phyloP scores from a whole-genome alignment of 1,140 invertebrate genomes.

The Galleria mellonella region DNA sequence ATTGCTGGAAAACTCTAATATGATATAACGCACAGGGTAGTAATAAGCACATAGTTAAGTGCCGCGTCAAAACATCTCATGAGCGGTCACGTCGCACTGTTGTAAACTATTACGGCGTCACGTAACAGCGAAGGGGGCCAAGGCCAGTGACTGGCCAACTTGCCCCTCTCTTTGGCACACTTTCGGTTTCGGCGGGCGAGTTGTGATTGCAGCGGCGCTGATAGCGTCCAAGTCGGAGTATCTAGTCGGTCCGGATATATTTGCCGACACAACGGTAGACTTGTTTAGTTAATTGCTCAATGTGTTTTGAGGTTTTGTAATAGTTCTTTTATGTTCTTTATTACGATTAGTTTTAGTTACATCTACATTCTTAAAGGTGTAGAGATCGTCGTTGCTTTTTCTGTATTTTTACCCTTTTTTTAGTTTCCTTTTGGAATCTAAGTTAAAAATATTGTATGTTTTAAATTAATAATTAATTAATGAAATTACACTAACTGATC shows the following conservation, averaged over 20 bases:
- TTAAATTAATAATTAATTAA: too few relatives aligned
- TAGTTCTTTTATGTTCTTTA: background rate
- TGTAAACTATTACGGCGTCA: constrained; percentile 13
- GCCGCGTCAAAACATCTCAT: background rate
- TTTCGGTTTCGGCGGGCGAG: constrained; percentile 25
- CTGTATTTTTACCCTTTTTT: too few relatives aligned
- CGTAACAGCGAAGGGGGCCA: constrained; percentile 42
- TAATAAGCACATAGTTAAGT: too few relatives aligned
- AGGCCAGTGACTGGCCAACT: constrained; percentile 39
- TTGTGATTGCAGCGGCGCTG: constrained; percentile 20
- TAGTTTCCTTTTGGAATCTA: too few relatives aligned
- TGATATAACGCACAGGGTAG: too few relatives aligned
- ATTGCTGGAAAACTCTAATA: too few relatives aligned
- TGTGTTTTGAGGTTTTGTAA: constrained; percentile 1
- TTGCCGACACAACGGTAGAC: constrained; percentile 3
- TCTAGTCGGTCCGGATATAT: too few relatives aligned
- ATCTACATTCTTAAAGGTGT: too few relatives aligned
- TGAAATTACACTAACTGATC: too few relatives aligned
- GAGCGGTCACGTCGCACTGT: constrained; percentile 2
- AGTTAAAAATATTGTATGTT: too few relatives aligned
- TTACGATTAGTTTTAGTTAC: too few relatives aligned
- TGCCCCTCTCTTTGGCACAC: constrained; percentile 41
- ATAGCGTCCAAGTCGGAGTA: background rate
- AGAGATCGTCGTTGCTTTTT: too few relatives aligned
- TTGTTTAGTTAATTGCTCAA: constrained; percentile 7